Evolutionary conservation across 2,797 vertebrate species (phyloP).

Genomic region (Phyllotis vaccarum): DNA sequence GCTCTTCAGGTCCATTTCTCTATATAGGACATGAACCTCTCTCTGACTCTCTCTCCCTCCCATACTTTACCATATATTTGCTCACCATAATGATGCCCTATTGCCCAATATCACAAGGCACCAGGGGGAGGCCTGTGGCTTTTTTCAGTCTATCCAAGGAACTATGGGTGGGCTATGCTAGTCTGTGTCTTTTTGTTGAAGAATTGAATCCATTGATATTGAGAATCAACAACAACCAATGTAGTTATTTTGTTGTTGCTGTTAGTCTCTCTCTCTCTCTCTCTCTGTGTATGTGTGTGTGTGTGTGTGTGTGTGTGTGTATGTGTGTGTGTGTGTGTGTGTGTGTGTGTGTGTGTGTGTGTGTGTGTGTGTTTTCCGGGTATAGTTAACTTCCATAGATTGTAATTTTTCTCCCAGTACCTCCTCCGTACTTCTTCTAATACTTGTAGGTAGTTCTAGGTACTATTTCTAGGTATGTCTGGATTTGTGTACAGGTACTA

Average conservation of each 20-base stretch:
- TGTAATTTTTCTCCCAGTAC: not conserved
- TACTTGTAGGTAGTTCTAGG: too few relatives aligned
- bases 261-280: too few relatives aligned
- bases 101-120: not conserved
- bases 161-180: not conserved
- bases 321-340: not conserved
- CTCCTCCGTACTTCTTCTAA: too few relatives aligned
- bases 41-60: not conserved
- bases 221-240: not conserved
- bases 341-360: not conserved
- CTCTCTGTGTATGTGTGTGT: too few relatives aligned
- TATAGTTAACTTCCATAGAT: not conserved
- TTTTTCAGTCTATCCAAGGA: not conserved
- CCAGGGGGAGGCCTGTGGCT: not conserved
- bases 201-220: not conserved
- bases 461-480: too few relatives aligned
- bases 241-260: not conserved
- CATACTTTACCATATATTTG: not conserved
- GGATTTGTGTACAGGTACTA: not conserved
- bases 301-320: not conserved
- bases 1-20: not conserved
- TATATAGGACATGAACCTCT: not conserved
- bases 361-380: not conserved
- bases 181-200: not conserved
- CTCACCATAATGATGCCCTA: not conserved